Conservation (phyloP, 1,140 invertebrate genomes). For the Ceratina calcarata region DNA sequence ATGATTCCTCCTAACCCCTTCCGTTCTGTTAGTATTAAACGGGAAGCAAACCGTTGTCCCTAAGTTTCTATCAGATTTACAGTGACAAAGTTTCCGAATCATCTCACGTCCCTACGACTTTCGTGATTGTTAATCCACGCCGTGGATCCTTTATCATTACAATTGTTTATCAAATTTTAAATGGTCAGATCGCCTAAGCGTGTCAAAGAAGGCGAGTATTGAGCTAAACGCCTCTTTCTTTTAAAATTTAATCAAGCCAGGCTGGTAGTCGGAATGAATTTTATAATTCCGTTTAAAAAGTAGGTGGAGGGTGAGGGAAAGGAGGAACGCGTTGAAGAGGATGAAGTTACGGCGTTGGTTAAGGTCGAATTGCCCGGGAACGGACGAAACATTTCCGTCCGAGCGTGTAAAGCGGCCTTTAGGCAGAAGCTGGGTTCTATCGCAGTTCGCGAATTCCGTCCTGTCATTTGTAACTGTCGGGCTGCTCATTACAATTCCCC, state of each 20-base stretch:
- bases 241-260: neutral
- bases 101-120: conserved; percentile 3
- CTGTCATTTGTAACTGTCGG: conserved; percentile 82
- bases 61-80: conserved; percentile 37
- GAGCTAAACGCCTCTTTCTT: neutral
- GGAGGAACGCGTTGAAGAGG: conserved; percentile 39
- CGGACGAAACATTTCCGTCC: conserved; percentile 69
- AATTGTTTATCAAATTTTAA: no score
- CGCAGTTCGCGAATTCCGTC: conserved; percentile 80
- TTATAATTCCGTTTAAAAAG: conserved; percentile 17
- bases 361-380: conserved; percentile 61
- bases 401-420: conserved; percentile 72
- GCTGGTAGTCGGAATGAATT: neutral
- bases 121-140: no score
- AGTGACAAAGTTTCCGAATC: conserved; percentile 35
- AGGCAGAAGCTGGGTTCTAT: conserved; percentile 77
- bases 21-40: conserved; percentile 11
- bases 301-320: neutral
- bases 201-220: no score
- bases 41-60: conserved; percentile 26
- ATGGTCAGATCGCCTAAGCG: no score
- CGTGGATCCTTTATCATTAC: no score
- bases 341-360: conserved; percentile 60
- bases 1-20: conserved; percentile 11
- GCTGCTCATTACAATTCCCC: conserved; percentile 81